Base-by-base conservation (phyloP, 1,140 invertebrate genomes). In the Asbolus verrucosus region DNA sequence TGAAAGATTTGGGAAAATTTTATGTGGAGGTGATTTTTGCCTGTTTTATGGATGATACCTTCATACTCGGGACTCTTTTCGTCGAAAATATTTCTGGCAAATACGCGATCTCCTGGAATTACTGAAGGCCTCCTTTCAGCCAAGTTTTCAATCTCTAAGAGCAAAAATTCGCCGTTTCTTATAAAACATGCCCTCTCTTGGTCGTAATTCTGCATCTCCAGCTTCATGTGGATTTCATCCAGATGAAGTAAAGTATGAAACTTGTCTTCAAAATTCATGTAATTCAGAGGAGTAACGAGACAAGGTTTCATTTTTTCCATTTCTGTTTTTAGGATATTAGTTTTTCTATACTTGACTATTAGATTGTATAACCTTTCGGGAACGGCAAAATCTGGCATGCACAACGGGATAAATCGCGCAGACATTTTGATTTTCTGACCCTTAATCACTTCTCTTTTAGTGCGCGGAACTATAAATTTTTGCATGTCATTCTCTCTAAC, bases 81-180 rank as follows among this genome's bases (percentile, higher is more conserved):
- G 63, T 79, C 73, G 75, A 80, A 85, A 24, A 82, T 81, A 75
- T 87, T 84, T 59, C 81, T 83, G 0, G 86, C 87, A 19, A 90
- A 83, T 13, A 92, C 88, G 79, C 82, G 86, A 80, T 98, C 95
- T 0, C 94, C 94, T 41, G 89, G 77, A 31, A 96, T 85, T 4
- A 98, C 79, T 1, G 94, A 95, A 1, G 95, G 96, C 43, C 95
- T 85, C 73, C 87, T 90, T 81, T 97, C 95, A 50, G 88, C 85
- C 6, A 97, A 82, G 65, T 94, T 93, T 46, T 90, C 89, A 30
- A 97, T 90, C 78, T 89, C 85, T 59, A 97, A 79, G 8, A 84
- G 82, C 3, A 97, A 81, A 83, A 85, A 95, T 69, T 93, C 90
- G 5, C 87, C 87, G 69, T 81, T 83, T 4, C 76, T 82, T 61